Percentiles rank a stretch among this genome's conserved stretches.
phyloP scores from a whole-genome alignment of 64 coral and sea anemone genomes.

The Actinia tenebrosa region DNA sequence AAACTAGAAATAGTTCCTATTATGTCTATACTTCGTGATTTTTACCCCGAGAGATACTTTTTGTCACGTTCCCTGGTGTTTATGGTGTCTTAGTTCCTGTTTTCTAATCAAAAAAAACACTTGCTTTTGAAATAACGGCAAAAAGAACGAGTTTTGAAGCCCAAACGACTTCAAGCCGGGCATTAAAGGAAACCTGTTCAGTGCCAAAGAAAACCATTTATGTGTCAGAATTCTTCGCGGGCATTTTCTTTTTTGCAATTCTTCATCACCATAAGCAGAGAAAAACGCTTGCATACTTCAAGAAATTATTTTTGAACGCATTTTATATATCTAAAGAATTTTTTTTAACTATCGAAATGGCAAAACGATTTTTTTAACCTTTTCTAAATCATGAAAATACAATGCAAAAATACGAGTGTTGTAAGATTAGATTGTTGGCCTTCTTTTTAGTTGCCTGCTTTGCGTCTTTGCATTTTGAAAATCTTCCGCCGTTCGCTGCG shows the following conservation, averaged over 20 bases:
- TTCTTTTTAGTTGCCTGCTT: background rate
- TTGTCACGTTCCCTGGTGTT: background rate
- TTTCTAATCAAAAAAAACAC: background rate
- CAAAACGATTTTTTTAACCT: background rate
- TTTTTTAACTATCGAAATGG: background rate
- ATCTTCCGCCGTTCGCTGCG: background rate
- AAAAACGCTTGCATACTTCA: too few relatives aligned
- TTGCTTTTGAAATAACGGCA: background rate
- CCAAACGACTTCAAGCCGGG: background rate
- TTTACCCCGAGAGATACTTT: background rate
- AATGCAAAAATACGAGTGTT: background rate
- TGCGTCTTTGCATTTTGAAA: background rate
- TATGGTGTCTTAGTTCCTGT: background rate
- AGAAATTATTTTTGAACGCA: too few relatives aligned
- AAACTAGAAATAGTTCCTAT: background rate
- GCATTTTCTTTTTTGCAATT: background rate
- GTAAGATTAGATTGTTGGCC: background rate
- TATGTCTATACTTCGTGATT: background rate
- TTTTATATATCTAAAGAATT: too few relatives aligned
- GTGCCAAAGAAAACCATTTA: background rate
- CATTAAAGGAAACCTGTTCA: background rate
- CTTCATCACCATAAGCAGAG: background rate
- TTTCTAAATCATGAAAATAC: background rate
- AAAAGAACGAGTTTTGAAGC: background rate
- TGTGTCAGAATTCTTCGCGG: background rate